Evolutionary conservation across 2,888 invertebrate genomes (phyloP), one percentile per base, ranked within the genome.

Genomic region (Yponomeuta evonymella): DNA sequence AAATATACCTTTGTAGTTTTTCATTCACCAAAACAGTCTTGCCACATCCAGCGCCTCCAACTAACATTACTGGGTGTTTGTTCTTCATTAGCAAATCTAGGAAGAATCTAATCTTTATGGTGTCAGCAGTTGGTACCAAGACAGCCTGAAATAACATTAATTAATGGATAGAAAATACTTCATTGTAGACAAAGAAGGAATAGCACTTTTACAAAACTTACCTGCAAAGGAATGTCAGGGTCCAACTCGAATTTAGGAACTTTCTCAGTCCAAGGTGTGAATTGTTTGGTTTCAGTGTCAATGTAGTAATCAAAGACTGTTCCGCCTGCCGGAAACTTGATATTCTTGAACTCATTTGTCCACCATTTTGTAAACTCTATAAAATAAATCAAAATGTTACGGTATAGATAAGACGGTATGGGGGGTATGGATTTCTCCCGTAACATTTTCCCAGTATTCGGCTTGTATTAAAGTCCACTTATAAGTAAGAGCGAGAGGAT

Each of bases 281-380:
- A 98, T 77, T 96, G 96, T 86, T 98, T 98, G 0, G 96, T 96
- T 87, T 98, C 98, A 65, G 94, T 86, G 83, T 99, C 98, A 81
- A 99, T 96, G 84, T 95, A 99, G 84, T 96, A 99, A 90, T 99
- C 98, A 82, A 99, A 99, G 8, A 99, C 98, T 1, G 98, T 98
- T 4, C 98, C 98, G 72, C 96, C 96, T 70, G 95, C 77, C 1
- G 99, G 98, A 85, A 98, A 98, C 87, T 97, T 98, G 2, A 99
- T 94, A 36, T 96, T 96, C 89, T 99, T 99, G 87, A 98, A 99
- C 86, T 99, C 99, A 81, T 97, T 98, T 15, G 96, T 93, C 97
- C 98, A 99, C 99, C 99, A 99, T 93, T 98, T 98, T 66, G 98
- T 97, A 85, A 98, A 99, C 86, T 99, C 97, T 77, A 93, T 81